phyloP scores from a whole-genome alignment of 2,888 invertebrate species.

The Oscheius sp. region DNA sequence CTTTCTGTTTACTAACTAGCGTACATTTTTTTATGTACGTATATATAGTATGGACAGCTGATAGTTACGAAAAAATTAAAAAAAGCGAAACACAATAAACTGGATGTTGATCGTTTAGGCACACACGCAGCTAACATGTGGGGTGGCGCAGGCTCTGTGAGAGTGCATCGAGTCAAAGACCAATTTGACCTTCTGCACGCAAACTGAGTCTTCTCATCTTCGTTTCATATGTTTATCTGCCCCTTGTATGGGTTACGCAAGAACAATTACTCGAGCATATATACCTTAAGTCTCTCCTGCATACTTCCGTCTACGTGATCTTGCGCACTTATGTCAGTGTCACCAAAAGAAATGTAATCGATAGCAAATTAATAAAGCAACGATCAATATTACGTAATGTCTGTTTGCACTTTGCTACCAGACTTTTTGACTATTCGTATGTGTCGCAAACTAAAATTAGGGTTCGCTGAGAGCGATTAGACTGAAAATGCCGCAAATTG shows the following conservation, averaged over 20 bases:
- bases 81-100: neutral
- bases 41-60: neutral
- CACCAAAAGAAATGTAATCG: slow-evolving; percentile 2
- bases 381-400: too few species aligned
- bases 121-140: neutral
- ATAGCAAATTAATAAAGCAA: slow-evolving; percentile 22
- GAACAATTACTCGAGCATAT: too few species aligned
- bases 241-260: neutral
- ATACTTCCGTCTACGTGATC: neutral
- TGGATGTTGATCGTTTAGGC: slow-evolving; percentile 15
- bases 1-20: too few species aligned
- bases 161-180: neutral
- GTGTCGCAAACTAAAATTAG: slow-evolving; percentile 8
- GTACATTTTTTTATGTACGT: too few species aligned
- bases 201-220: neutral
- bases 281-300: too few species aligned
- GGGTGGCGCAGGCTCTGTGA: neutral
- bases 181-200: neutral
- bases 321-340: slow-evolving; percentile 7
- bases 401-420: too few species aligned
- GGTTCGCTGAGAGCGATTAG: slow-evolving; percentile 5
- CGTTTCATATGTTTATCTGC: neutral
- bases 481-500: slow-evolving; percentile 4
- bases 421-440: neutral
- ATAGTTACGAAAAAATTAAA: neutral